Percentiles rank a stretch among this genome's conserved stretches.
phyloP scores from a whole-genome alignment of 2,797 vertebrate genomes.

The Paguma larvata region DNA sequence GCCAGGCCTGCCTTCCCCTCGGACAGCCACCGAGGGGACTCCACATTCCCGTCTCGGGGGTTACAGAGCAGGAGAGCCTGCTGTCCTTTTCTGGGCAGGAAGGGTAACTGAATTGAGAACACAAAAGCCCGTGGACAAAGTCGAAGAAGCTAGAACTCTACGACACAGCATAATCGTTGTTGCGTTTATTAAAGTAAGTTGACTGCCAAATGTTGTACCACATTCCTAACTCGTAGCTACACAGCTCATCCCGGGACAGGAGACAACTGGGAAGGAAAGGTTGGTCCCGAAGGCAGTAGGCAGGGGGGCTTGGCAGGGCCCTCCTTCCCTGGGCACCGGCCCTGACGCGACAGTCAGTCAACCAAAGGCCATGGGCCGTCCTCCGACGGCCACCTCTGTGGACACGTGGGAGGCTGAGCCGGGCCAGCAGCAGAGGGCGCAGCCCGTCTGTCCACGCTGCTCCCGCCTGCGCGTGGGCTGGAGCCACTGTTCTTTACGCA shows the following conservation, averaged over 20 bases:
- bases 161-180: neutral
- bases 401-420: neutral
- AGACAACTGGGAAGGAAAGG: neutral
- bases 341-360: too few species aligned
- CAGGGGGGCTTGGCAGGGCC: neutral
- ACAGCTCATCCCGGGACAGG: too few species aligned
- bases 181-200: neutral
- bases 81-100: accelerated
- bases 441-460: neutral
- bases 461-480: accelerated
- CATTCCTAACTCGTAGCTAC: neutral
- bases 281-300: neutral
- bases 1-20: too few species aligned
- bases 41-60: too few species aligned
- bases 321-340: neutral
- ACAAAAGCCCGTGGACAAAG: neutral
- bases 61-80: neutral
- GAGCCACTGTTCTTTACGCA: neutral
- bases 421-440: accelerated
- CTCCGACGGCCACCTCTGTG: neutral
- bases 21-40: neutral
- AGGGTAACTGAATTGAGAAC: neutral
- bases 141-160: neutral
- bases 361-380: neutral
- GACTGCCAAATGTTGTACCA: neutral